These are phyloP conservation scores for Tigriopus japonicus DNA, from an alignment of 1,140 invertebrate genomes.

Conservation along the genomic window DNA sequence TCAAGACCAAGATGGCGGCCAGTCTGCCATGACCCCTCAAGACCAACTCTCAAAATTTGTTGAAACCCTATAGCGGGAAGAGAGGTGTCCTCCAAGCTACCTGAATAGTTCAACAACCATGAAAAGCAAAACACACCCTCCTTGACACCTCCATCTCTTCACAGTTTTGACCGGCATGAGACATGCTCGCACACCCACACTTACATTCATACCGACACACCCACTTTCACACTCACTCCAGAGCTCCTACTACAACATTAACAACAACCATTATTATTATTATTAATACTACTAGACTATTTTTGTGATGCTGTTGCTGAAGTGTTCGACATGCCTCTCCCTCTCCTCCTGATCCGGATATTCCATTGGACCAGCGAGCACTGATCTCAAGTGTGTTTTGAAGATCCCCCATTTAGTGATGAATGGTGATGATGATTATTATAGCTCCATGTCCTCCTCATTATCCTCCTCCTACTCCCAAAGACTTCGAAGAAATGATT, in stretches of 20 bases:
- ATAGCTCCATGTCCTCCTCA: no score
- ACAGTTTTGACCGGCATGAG: no score
- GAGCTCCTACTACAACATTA: not conserved
- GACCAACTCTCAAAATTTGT: constrained; percentile 82
- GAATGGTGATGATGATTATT: no score
- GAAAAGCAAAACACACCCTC: no score
- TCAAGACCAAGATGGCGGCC: constrained; percentile 23
- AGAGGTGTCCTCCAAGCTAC: no score
- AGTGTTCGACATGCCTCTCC: constrained; percentile 19
- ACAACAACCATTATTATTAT: constrained; percentile 17
- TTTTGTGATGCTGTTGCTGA: constrained; percentile 19
- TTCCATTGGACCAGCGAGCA: constrained; percentile 17
- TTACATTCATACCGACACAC: constrained; percentile 11
- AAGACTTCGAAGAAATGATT: no score
- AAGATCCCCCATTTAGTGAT: no score
- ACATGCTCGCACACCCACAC: constrained; percentile 7
- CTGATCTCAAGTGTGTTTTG: not conserved
- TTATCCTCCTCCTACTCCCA: no score
- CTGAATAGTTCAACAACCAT: no score
- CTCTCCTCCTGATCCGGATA: constrained; percentile 19
- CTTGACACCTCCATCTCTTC: no score
- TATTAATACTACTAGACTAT: constrained; percentile 12
- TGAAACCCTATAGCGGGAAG: constrained; percentile 49
- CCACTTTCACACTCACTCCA: no score
- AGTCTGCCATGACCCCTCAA: constrained; percentile 55